Evolutionary conservation across 2,888 invertebrate genomes (phyloP).

Genomic region (Malthinus flaveolus): DNA sequence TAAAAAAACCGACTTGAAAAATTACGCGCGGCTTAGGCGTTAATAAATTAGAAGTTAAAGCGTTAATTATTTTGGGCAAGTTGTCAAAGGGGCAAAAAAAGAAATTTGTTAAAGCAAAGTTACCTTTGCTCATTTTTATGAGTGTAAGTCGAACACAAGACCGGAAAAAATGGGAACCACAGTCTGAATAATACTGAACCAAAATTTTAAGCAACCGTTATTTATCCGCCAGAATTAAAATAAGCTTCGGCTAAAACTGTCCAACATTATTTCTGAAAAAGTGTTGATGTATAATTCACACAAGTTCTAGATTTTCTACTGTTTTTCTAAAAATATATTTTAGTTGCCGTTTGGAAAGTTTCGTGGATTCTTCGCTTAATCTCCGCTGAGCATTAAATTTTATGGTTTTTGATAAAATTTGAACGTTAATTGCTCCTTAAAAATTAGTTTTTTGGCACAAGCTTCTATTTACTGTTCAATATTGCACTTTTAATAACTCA

Average conservation of each 20-base stretch:
- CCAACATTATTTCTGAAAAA: slow-evolving; percentile 12
- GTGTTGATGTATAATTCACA: slow-evolving; percentile 13
- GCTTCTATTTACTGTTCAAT: too few species aligned
- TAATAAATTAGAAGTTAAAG: neutral
- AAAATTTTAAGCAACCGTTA: slow-evolving; percentile 4
- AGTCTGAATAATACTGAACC: slow-evolving; percentile 14
- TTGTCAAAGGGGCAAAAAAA: neutral
- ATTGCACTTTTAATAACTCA: too few species aligned
- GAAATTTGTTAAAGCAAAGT: neutral
- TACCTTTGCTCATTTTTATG: slow-evolving; percentile 12
- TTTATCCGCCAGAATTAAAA: slow-evolving; percentile 14
- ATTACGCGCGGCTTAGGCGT: neutral
- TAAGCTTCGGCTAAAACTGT: slow-evolving; percentile 15
- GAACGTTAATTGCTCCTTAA: neutral
- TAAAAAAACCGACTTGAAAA: neutral
- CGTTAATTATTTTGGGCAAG: neutral
- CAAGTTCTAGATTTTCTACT: slow-evolving; percentile 12
- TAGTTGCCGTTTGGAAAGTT: neutral
- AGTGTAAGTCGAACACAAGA: slow-evolving; percentile 4
- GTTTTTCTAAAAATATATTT: slow-evolving; percentile 11
- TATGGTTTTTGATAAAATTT: neutral
- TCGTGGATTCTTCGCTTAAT: neutral
- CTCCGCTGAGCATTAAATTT: neutral
- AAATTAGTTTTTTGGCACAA: too few species aligned
- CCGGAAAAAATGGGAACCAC: slow-evolving; percentile 17